Percentiles rank a stretch among this genome's conserved stretches.
Conservation (phyloP, 1,140 invertebrate genomes). For the Drusus annulatus region DNA sequence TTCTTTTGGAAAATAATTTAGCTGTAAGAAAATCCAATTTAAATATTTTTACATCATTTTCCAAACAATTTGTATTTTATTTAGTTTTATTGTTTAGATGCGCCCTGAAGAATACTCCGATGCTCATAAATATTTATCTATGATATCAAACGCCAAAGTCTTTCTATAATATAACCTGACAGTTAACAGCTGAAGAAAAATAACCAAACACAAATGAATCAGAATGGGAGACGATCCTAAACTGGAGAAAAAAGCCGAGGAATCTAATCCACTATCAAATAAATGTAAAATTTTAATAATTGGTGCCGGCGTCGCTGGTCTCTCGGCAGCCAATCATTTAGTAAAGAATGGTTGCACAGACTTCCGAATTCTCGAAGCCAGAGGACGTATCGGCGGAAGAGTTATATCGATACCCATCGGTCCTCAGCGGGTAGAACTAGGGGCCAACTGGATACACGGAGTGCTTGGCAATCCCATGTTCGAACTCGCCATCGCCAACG, state of each 20-base stretch:
- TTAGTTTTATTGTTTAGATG: background rate
- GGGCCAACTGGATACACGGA: conserved; percentile 96
- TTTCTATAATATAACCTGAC: conserved; percentile 39
- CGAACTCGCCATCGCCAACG: conserved; percentile 87
- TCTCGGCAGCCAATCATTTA: conserved; percentile 88
- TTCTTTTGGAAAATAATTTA: background rate
- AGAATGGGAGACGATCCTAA: conserved; percentile 48
- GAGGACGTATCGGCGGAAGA: conserved; percentile 84
- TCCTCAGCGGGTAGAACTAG: conserved; percentile 83
- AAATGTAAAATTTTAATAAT: conserved; percentile 63
- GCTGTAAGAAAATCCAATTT: background rate
- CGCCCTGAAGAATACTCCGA: background rate
- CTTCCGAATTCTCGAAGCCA: conserved; percentile 86
- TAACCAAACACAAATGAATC: conserved; percentile 50
- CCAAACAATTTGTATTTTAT: background rate
- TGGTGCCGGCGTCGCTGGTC: conserved; percentile 88
- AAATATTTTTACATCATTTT: background rate
- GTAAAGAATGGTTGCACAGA: conserved; percentile 85
- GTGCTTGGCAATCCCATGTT: conserved; percentile 89
- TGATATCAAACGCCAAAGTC: conserved; percentile 39
- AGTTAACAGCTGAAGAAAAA: conserved; percentile 50
- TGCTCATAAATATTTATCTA: conserved; percentile 32
- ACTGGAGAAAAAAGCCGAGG: conserved; percentile 87
- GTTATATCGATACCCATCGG: conserved; percentile 84
- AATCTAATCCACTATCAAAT: conserved; percentile 70